A percentile compares a stretch with the other conserved stretches of the same genome.
These are phyloP conservation scores for Orbicella faveolata DNA, from an alignment of 64 coral and sea anemone species.

Conservation along the genomic window DNA sequence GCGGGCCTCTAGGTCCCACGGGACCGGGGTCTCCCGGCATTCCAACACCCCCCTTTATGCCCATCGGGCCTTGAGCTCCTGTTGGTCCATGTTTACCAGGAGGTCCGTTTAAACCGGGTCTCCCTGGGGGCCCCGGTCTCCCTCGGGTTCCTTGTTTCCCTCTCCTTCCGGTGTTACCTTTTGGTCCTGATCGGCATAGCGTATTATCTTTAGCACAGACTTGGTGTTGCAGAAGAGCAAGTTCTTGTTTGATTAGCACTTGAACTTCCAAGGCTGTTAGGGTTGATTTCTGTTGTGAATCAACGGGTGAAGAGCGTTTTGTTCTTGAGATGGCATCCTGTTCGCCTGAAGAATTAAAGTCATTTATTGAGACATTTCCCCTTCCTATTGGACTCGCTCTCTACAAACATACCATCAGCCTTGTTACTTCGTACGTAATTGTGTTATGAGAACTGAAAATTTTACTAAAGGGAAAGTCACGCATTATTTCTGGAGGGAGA, in stretches of 20 bases:
- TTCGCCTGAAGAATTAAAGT: no score
- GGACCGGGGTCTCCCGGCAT: conserved; percentile 33
- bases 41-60: conserved; percentile 33
- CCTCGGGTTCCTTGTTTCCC: conserved; percentile 40
- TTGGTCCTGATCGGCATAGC: conserved; percentile 49
- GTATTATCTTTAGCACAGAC: conserved; percentile 46
- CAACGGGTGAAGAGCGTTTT: neutral
- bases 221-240: conserved; percentile 24
- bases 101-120: conserved; percentile 29
- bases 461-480: no score
- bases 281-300: neutral
- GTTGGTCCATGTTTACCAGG: conserved; percentile 52
- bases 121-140: conserved; percentile 14
- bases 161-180: conserved; percentile 36
- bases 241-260: conserved; percentile 20
- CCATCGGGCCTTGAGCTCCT: conserved; percentile 18
- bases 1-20: conserved; percentile 38
- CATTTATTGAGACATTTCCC: no score
- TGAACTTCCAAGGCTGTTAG: neutral
- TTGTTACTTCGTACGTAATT: no score
- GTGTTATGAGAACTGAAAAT: no score
- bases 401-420: no score
- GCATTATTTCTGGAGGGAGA: no score
- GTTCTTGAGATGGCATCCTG: neutral
- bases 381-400: no score